Percentiles rank a stretch among this genome's conserved stretches.
Conservation (phyloP, 2,113 vertebrate species). For the Talpa occidentalis region DNA sequence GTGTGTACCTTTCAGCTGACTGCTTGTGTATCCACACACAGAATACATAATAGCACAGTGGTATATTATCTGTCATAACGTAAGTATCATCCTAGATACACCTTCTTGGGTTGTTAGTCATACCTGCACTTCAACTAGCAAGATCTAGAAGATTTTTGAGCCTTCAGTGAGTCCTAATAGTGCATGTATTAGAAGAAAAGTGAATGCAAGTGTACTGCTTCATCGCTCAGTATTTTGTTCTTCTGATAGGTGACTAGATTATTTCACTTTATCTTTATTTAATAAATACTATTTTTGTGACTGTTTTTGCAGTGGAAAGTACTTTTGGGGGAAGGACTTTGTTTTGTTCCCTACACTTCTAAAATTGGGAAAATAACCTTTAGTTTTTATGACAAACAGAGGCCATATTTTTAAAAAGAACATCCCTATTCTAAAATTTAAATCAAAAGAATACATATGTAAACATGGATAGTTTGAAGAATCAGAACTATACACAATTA, state of each 20-base stretch:
- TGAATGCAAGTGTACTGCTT: slow-evolving; percentile 77
- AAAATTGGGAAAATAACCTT: slow-evolving; percentile 16
- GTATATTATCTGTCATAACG: slow-evolving; percentile 82
- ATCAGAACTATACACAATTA: slow-evolving; percentile 6
- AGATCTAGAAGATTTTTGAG: slow-evolving; percentile 86
- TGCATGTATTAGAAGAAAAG: slow-evolving; percentile 83
- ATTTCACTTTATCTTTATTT: slow-evolving; percentile 43
- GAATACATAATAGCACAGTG: slow-evolving; percentile 86
- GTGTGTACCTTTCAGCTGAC: slow-evolving; percentile 91
- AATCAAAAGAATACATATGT: background rate
- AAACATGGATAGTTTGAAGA: slow-evolving; percentile 39
- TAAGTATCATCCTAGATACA: slow-evolving; percentile 89
- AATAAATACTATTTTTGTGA: slow-evolving; percentile 7
- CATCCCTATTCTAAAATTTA: slow-evolving; percentile 34
- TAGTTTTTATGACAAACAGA: slow-evolving; percentile 36
- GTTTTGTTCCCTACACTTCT: background rate
- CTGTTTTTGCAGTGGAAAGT: background rate
- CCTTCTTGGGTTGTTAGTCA: slow-evolving; percentile 88
- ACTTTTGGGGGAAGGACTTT: slow-evolving; percentile 8
- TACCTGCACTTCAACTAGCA: slow-evolving; percentile 87
- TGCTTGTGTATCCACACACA: slow-evolving; percentile 87
- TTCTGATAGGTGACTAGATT: slow-evolving; percentile 64
- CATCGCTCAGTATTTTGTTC: slow-evolving; percentile 76
- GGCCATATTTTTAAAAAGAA: slow-evolving; percentile 24
- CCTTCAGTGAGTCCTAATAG: slow-evolving; percentile 88